Percentiles rank a stretch among this genome's conserved stretches.
Evolutionary conservation across 2,797 vertebrate genomes (phyloP).

Genomic region (Hypotaenidia philippensis): DNA sequence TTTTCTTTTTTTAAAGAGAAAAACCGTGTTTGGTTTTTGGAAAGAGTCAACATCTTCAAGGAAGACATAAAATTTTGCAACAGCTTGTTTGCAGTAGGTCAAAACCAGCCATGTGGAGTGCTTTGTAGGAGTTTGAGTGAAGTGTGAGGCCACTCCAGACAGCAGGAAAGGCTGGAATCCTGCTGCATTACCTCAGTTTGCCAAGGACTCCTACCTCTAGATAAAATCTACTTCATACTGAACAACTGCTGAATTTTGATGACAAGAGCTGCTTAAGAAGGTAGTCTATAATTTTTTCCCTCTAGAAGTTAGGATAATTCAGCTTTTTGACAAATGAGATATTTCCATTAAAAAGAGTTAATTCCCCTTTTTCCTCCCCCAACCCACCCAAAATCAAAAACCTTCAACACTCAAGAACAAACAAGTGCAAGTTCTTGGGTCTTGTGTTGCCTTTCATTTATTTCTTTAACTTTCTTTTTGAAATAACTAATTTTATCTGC

Average conservation of each 20-base stretch:
- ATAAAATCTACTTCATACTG: not conserved
- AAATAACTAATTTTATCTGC: constrained; percentile 13
- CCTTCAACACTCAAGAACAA: not conserved
- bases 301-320: not conserved
- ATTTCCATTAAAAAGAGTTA: not conserved
- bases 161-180: not conserved
- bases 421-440: not conserved
- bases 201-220: not conserved
- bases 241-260: not conserved
- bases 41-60: not conserved
- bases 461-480: constrained; percentile 11
- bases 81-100: not conserved
- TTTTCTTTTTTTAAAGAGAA: not conserved
- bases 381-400: not conserved
- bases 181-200: not conserved
- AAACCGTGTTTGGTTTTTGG: not conserved
- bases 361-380: not conserved
- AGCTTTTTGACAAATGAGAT: not conserved
- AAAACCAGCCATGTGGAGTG: not conserved
- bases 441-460: not conserved
- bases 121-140: not conserved
- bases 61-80: not conserved
- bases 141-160: not conserved
- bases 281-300: not conserved
- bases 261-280: not conserved